Evolutionary conservation across 1,140 invertebrate species (phyloP).

Genomic region (Neodiprion lecontei): DNA sequence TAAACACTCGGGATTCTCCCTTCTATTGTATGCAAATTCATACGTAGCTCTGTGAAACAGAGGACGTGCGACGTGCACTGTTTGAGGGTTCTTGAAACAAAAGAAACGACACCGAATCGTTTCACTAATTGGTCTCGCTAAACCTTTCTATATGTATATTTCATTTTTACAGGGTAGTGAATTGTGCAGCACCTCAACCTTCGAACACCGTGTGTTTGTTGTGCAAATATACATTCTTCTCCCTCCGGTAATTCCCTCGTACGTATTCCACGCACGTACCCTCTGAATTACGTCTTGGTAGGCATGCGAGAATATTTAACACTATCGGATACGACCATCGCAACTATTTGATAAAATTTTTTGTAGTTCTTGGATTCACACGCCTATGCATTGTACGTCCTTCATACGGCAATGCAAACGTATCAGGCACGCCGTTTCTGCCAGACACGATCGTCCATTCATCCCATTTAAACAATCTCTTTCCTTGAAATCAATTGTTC

Average conservation of each 20-base stretch:
- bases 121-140: neutral
- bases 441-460: too few relatives aligned
- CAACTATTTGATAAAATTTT: neutral
- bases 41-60: neutral
- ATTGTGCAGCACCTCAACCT: neutral
- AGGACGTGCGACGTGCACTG: neutral
- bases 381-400: neutral
- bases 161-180: neutral
- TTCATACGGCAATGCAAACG: too few relatives aligned
- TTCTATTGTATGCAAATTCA: too few relatives aligned
- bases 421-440: too few relatives aligned
- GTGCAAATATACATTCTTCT: neutral
- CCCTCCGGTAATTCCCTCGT: neutral
- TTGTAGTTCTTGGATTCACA: neutral
- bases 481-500: too few relatives aligned
- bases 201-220: neutral
- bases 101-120: neutral
- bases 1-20: too few relatives aligned
- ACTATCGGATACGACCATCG: neutral
- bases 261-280: conserved; percentile 3
- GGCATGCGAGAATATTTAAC: neutral
- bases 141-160: neutral
- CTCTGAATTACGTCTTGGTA: neutral
- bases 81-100: conserved; percentile 4
- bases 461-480: too few relatives aligned